Percentiles rank a stretch among this genome's conserved stretches.
Evolutionary conservation across 2,113 vertebrate species (phyloP).

Genomic region (Sisor rabdophorus): DNA sequence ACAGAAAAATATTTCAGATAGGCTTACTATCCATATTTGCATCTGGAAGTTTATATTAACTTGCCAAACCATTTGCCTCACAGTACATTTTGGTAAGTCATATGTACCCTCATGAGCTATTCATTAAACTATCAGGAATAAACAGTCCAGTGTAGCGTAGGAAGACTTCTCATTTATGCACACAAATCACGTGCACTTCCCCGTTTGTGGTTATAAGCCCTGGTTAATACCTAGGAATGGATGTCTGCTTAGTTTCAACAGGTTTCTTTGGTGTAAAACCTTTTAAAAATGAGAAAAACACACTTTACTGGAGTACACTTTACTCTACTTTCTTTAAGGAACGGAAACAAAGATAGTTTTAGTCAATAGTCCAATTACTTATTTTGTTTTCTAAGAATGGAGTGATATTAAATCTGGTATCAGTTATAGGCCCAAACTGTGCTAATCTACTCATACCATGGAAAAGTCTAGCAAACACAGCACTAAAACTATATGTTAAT

Average conservation of each 20-base stretch:
- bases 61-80: slow-evolving; percentile 32
- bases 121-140: slow-evolving; percentile 25
- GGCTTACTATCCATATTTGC: slow-evolving; percentile 3
- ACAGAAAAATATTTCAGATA: neutral
- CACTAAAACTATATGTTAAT: too few relatives aligned
- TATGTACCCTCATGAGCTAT: slow-evolving; percentile 4
- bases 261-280: slow-evolving; percentile 18
- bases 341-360: neutral
- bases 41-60: slow-evolving; percentile 9
- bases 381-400: neutral
- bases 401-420: neutral
- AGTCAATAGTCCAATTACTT: neutral
- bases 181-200: slow-evolving; percentile 2
- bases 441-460: neutral
- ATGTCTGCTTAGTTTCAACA: slow-evolving; percentile 24
- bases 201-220: slow-evolving; percentile 24
- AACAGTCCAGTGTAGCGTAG: slow-evolving; percentile 21
- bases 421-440: neutral
- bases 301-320: neutral
- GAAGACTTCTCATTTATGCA: slow-evolving; percentile 15
- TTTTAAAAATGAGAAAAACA: slow-evolving; percentile 21
- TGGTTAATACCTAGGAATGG: slow-evolving; percentile 19
- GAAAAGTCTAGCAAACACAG: neutral
- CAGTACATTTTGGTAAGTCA: slow-evolving; percentile 32
- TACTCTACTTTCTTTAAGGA: neutral